These are phyloP conservation scores for Psettodes erumei DNA, from an alignment of 2,113 vertebrate species.

Conservation along the genomic window DNA sequence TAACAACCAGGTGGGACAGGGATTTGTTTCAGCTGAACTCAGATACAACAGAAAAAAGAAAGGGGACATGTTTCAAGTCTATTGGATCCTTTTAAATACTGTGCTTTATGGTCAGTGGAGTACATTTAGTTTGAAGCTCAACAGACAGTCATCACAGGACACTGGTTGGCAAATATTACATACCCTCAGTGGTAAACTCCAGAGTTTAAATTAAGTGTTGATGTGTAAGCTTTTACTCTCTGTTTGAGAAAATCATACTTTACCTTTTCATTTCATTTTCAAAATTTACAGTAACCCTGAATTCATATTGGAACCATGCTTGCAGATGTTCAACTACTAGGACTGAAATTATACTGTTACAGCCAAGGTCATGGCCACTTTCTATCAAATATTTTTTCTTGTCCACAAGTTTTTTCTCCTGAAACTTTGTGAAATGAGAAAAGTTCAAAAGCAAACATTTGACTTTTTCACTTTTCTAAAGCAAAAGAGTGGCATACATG, in stretches of 20 bases:
- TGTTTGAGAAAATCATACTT: not conserved
- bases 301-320: not conserved
- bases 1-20: not conserved
- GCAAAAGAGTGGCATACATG: not conserved
- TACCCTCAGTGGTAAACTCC: not conserved
- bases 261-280: not conserved
- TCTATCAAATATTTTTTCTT: not conserved
- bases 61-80: not conserved
- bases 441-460: constrained; percentile 3
- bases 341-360: not conserved
- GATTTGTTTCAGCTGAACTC: constrained; percentile 2
- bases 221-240: not conserved
- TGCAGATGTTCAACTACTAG: constrained; percentile 8
- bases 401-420: not conserved
- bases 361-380: not conserved
- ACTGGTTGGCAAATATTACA: not conserved
- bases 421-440: not conserved
- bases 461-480: not conserved
- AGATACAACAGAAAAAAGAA: constrained; percentile 9
- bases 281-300: not conserved
- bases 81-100: not conserved
- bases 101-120: not conserved
- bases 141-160: not conserved
- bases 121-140: not conserved
- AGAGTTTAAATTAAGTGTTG: not conserved